Base-by-base conservation (phyloP, 2,797 vertebrate genomes). In the Argyrosomus regius region DNA sequence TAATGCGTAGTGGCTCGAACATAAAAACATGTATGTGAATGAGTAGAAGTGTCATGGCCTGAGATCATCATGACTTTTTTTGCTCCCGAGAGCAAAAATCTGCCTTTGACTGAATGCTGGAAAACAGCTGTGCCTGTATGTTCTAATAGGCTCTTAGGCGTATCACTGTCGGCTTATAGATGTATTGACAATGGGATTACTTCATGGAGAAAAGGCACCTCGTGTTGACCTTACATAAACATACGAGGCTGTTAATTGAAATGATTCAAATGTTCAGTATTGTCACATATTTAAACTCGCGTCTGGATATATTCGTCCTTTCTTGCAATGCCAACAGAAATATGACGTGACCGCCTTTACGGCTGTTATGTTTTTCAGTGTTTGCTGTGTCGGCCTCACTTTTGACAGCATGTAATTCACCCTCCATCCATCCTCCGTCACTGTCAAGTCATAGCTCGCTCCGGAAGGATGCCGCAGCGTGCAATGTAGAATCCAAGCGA, bases 341-440 rank as follows among this genome's bases (percentile, higher is more conserved):
- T 56, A 24, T 56, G 26, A 61, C 52, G 31, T 57, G 72, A 69
- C 59, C 26, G 64, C 28, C 28, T 77, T 13, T 53, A 48, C 62
- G 52, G 5, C 41, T 53, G 3, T 61, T 60, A 43, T 45, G 49
- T 49, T 31, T 45, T 57, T 41, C 26, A 3, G 22, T 10, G 11
- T 78, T 70, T 22, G 57, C 57, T 28, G 56, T 56, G 59, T 41
- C 7, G 8, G 52, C 54, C 62, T 81, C 26, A 39, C 61, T 72
- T 77, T 71, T 84, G 80, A 83, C 86, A 83, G 79, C 66, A 12
- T 79, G 60, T 79, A 31, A 62, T 87, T 80, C 59, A 8, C 73
- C 83, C 79, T 78, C 18, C 7, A 31, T 83, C 75, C 16, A 0
- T 83, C 53, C 77, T 63, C 77, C 66, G 71, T 90, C 90, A 86